Base-by-base conservation (phyloP, 1,140 invertebrate genomes). In the Ephestia elutella region DNA sequence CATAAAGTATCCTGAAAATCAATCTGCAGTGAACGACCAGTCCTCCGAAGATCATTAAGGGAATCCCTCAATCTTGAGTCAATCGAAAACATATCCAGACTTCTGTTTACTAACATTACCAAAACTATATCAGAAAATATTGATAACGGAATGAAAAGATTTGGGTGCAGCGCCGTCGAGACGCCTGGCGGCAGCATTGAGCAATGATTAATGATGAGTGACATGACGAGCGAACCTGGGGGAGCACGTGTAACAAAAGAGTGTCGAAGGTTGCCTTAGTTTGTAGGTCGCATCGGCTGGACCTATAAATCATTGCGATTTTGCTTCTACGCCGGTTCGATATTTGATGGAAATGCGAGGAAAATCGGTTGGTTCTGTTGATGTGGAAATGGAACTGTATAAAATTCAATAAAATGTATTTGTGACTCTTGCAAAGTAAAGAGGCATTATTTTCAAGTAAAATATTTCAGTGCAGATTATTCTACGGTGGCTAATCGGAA, bases 181-280 rank as follows among this genome's bases (percentile, higher is more conserved):
- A 81, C 82, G 84, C 82, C 84, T 71, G 68, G 72, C 68, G 75
- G 73, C 72, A 75, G 78, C 82, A 84, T 87, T 84, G 78, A 82
- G 78, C 73, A 69, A 86, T 87, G 84, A 87, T 86, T 78, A 87
- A 87, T 86, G 80, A 78, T 73, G 59, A 70, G 78, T 87, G 84
- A 86, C 84, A 86, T 75, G 77, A 81, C 82, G 76, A 77, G 66
- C 82, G 74, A 77, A 80, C 80, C 82, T 80, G 80, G 66, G 75
- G 59, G 75, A 73, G 80, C 82, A 87, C 84, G 84, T 87, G 84
- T 77, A 87, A 86, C 81, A 87, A 86, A 83, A 75, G 78, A 77
- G 70, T 82, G 77, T 84, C 75, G 79, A 83, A 87, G 82, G 82
- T 82, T 85, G 79, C 80, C 68, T 85, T 78, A 85, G 81, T 86